Evolutionary conservation across 2,797 vertebrate genomes (phyloP), one percentile per base, ranked within the genome.

Genomic region (Podarcis lilfordi): DNA sequence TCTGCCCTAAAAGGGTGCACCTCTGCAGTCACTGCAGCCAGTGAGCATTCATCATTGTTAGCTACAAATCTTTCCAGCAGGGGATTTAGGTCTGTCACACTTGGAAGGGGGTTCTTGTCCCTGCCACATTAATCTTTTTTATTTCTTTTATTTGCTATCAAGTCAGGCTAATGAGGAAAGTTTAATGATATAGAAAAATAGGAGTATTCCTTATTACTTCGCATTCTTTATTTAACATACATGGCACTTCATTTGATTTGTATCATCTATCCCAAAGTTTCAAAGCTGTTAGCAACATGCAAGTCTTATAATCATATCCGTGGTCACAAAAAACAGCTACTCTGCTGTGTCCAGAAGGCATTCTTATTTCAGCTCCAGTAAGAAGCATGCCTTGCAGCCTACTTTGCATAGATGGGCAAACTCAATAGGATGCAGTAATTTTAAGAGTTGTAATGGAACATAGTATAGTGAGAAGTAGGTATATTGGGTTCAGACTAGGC

Each of bases 21-120:
- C 0, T 72, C 84, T 92, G 93, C 84, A 92, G 80, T 83, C 88
- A 81, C 43, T 1, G 59, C 92, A 94, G 91, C 85, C 92, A 93
- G 90, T 95, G 90, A 95, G 81, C 92, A 93, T 93, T 94, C 91
- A 92, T 94, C 93, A 92, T 80, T 84, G 82, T 92, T 93, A 94
- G 93, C 88, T 89, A 91, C 89, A 95, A 91, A 93, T 91, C 88
- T 88, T 81, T 91, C 86, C 83, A 86, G 81, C 84, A 0, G 1
- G 76, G 72, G 77, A 86, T 84, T 91, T 88, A 91, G 88, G 92
- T 86, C 85, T 43, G 0, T 93, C 91, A 95, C 71, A 68, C 76
- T 90, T 91, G 82, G 87, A 91, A 88, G 69, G 50, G 88, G 89
- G 80, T 91, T 80, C 87, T 93, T 86, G n/a, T 88, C 77, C 79